Conservation (phyloP, 2,797 vertebrate species). For the Meda fulgida region DNA sequence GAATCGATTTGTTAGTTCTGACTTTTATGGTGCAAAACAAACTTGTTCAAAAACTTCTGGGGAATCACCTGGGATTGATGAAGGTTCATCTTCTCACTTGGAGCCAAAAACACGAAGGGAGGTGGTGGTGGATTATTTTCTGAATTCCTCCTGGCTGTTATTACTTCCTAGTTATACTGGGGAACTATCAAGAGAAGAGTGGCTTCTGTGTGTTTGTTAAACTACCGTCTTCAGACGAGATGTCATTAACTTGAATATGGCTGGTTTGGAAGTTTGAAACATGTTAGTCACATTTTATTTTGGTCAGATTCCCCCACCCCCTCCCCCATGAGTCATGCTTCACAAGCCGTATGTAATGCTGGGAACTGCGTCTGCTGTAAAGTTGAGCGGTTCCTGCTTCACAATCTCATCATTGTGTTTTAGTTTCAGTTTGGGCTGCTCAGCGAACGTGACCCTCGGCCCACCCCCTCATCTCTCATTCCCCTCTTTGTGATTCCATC, state of each 20-base stretch:
- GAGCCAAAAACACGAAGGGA: not conserved
- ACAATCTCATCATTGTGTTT: conserved; percentile 48
- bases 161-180: conserved; percentile 34
- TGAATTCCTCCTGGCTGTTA: conserved; percentile 20
- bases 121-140: not conserved
- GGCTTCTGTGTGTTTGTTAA: not conserved
- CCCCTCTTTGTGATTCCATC: conserved; percentile 45
- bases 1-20: conserved; percentile 46
- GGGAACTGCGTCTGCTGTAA: conserved; percentile 39
- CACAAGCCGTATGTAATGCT: conserved; percentile 27
- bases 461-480: conserved; percentile 37
- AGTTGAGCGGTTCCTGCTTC: conserved; percentile 20
- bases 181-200: conserved; percentile 4
- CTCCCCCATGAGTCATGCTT: not conserved
- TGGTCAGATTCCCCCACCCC: conserved; percentile 1
- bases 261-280: conserved; percentile 2
- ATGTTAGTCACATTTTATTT: conserved; percentile 42
- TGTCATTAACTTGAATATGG: not conserved
- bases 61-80: conserved; percentile 37
- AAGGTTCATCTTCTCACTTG: conserved; percentile 35
- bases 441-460: conserved; percentile 43
- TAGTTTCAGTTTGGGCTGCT: conserved; percentile 35
- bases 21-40: conserved; percentile 24
- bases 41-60: conserved; percentile 36
- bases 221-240: not conserved